These are phyloP conservation scores for Passer domesticus DNA, from an alignment of 2,113 vertebrate species.

Conservation along the genomic window DNA sequence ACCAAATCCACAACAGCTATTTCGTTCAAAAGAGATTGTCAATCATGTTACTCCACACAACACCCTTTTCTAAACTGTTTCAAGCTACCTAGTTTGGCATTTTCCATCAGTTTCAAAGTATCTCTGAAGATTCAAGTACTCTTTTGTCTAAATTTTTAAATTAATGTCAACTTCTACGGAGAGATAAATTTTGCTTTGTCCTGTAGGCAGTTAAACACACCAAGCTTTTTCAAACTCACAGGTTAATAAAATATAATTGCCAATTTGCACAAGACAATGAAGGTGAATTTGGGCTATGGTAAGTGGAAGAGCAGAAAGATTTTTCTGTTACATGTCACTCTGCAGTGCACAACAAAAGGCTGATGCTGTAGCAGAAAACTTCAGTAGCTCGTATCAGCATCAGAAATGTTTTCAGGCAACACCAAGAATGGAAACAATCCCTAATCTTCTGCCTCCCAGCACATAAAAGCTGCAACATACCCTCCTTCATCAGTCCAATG, in stretches of 20 bases:
- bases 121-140: neutral
- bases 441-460: neutral
- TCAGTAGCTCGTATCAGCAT: neutral
- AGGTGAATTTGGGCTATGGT: neutral
- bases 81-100: neutral
- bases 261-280: neutral
- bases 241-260: neutral
- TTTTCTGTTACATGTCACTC: neutral
- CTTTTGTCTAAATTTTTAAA: neutral
- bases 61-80: fast-evolving
- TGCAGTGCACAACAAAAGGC: neutral
- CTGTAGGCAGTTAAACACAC: neutral
- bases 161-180: neutral
- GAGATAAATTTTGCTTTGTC: neutral
- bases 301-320: neutral
- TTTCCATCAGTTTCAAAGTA: neutral
- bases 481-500: neutral
- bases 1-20: neutral
- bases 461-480: neutral
- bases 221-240: neutral
- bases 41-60: neutral
- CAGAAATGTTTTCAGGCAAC: neutral
- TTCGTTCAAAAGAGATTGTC: neutral
- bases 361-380: neutral
- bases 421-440: neutral